Evolutionary conservation across 2,113 vertebrate genomes (phyloP), one percentile per base, ranked within the genome.

Genomic region (Alligator mississippiensis): DNA sequence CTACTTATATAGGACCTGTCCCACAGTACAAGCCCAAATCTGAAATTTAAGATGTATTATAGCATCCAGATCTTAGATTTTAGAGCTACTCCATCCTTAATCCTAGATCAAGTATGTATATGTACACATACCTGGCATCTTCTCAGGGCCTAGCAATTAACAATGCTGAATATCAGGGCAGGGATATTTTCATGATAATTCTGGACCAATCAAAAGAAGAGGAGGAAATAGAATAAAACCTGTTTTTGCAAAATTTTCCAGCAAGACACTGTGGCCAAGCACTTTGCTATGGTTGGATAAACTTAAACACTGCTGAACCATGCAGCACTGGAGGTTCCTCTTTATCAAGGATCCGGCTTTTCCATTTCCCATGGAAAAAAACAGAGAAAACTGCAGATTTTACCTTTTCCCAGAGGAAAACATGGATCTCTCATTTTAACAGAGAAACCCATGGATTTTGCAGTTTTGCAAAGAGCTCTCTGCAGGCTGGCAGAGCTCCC

Each of bases 171-270:
- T 47, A 75, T 9, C 18, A 85, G n/a, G 28, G 64, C 2, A 0
- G 60, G 77, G 27, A 59, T 5, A 58, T 74, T 82, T 77, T 82
- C 68, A 15, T 58, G 38, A 77, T 74, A 77, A 60, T 58, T 55
- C 0, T 0, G 66, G 34, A 17, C 54, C 22, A 14, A 58, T 77
- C 57, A 82, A 61, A 84, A 34, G 70, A 25, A 0, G 0, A 28
- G 34, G 82, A 24, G 77, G 34, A 38, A 81, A 9, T 62, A 81
- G 18, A 21, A 89, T 91, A 34, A 87, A 85, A 91, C 17, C 6
- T 5, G 14, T 6, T 83, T 9, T 57, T 5, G 30, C 70, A 54
- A 87, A 38, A 60, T 66, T 59, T 82, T 70, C 25, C 11, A 70
- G 11, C 18, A 18, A 34, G 34, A 38, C 12, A 30, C 30, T 38